Base-by-base conservation (phyloP, 2,797 vertebrate species). In the Hippocampus kuda region DNA sequence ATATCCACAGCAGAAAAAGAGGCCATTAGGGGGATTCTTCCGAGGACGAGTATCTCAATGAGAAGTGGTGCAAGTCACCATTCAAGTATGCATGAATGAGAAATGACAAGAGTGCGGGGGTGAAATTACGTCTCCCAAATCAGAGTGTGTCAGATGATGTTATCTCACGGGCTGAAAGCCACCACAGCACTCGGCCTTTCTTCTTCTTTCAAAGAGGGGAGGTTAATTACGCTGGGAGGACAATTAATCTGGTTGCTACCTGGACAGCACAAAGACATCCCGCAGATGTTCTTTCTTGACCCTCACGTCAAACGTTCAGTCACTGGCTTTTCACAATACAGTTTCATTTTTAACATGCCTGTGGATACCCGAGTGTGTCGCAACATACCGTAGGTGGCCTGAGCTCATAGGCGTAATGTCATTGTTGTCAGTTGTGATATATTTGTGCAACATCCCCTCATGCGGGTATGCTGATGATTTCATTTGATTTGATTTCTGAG, bases 71-170 rank as follows among this genome's bases (percentile, higher is more conserved):
- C 83, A 87, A 90, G 87, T 88, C 83, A 88, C 85, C 79, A 65
- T 82, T 85, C 73, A 87, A 84, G 83, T 86, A 88, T 84, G 88
- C 87, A 88, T 89, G 88, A 86, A 84, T 88, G 84, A 80, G 84
- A 82, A 88, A 89, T 88, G 84, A 90, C 86, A 88, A 89, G 77
- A 83, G 85, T 72, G 77, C 67, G 73, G 77, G 34, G 78, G 80
- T 70, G 84, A 88, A 87, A 87, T 89, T 88, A 88, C 83, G 72
- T 88, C 81, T 78, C 70, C 80, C 79, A 75, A 84, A 86, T 85
- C 79, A 82, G 65, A 67, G 81, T 22, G 79, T 86, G 87, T 90
- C 89, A 88, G 84, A 83, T 86, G 84, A 83, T 81, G 88, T 91
- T 89, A 89, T 88, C 80, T 79, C 60, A 74, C 74, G 68, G 71